Percentiles rank a stretch among this genome's conserved stretches.
Evolutionary conservation across 2,797 vertebrate genomes (phyloP).

Genomic region (Cyclura pinguis): DNA sequence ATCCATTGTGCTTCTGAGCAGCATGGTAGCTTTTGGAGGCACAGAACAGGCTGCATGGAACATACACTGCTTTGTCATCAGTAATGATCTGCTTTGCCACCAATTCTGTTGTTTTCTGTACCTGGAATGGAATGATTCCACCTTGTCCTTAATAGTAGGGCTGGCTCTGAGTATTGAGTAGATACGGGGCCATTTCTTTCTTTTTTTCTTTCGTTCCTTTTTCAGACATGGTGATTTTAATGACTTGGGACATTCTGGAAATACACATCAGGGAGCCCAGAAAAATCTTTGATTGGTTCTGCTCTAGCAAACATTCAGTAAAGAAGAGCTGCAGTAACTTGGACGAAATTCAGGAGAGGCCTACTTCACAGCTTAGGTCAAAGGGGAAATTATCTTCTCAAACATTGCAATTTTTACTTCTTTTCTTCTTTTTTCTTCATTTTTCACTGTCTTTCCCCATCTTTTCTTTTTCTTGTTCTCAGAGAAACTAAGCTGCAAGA

Average conservation of each 20-base stretch:
- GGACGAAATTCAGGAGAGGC: background rate
- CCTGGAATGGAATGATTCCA: no score
- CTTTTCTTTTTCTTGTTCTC: background rate
- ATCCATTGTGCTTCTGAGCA: no score
- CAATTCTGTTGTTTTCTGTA: no score
- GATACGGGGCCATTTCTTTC: background rate
- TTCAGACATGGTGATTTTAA: background rate
- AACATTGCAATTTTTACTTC: conserved; percentile 19
- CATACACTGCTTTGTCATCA: no score
- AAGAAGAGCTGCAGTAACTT: background rate
- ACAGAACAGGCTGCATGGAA: no score
- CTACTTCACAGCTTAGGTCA: background rate
- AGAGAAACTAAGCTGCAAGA: background rate
- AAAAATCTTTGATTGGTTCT: background rate
- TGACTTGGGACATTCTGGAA: background rate
- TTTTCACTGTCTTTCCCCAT: background rate
- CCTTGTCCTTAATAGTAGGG: no score
- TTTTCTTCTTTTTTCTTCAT: conserved; percentile 26
- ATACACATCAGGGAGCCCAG: background rate
- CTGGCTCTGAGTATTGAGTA: no score
- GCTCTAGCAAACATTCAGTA: background rate
- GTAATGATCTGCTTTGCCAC: no score
- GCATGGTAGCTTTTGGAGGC: no score
- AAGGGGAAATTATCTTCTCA: background rate
- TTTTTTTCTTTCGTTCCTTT: background rate